These are phyloP conservation scores for Cirrhinus molitorella DNA, from an alignment of 2,797 vertebrate species.

Conservation along the genomic window DNA sequence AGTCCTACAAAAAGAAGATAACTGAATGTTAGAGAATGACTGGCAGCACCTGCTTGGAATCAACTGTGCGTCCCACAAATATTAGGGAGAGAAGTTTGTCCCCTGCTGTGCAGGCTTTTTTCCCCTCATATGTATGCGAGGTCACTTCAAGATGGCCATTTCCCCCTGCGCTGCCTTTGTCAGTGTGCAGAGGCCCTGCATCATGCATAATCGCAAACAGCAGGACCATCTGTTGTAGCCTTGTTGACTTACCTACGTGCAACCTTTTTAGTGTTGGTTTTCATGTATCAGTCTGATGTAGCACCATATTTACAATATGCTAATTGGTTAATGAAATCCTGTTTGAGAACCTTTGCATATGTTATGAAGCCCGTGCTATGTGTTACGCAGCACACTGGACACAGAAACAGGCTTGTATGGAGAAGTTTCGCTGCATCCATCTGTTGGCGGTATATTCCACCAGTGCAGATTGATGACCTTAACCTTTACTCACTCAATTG, in stretches of 20 bases:
- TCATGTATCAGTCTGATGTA: constrained; percentile 80
- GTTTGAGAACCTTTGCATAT: constrained; percentile 75
- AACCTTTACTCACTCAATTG: constrained; percentile 61
- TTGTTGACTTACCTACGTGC: constrained; percentile 83
- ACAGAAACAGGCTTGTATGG: constrained; percentile 23
- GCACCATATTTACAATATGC: constrained; percentile 81
- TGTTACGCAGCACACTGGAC: constrained; percentile 58
- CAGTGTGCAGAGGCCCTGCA: constrained; percentile 78
- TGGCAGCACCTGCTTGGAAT: constrained; percentile 81
- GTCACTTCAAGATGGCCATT: constrained; percentile 72
- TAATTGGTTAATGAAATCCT: constrained; percentile 81
- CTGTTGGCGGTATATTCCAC: constrained; percentile 50
- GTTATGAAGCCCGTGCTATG: constrained; percentile 73
- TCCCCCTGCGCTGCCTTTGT: constrained; percentile 68
- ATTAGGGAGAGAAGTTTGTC: constrained; percentile 69
- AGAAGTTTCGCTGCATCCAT: constrained; percentile 37
- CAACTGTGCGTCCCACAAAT: constrained; percentile 73
- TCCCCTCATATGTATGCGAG: constrained; percentile 66
- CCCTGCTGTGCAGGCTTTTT: constrained; percentile 64
- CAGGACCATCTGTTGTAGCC: constrained; percentile 83
- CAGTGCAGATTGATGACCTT: constrained; percentile 60
- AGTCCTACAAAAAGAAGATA: constrained; percentile 79
- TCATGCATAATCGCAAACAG: constrained; percentile 83
- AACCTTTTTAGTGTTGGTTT: constrained; percentile 81
- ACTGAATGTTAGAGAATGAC: constrained; percentile 81